Base-by-base conservation (phyloP, 2,888 invertebrate genomes). In the Sminthurides aquaticus region DNA sequence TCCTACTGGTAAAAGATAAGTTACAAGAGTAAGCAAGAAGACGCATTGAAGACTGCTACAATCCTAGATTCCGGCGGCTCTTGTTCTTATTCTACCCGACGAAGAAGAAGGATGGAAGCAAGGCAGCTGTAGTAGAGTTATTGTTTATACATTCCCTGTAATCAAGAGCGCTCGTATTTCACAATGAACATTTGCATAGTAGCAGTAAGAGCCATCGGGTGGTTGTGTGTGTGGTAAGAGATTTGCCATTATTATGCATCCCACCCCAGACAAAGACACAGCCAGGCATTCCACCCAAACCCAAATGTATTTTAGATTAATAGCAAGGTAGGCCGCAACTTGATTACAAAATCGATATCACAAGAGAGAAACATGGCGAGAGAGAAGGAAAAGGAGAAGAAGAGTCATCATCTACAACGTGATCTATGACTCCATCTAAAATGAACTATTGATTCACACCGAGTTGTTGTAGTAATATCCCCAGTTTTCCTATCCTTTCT, bases 281-380 rank as follows among this genome's bases (percentile, higher is more conserved):
- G 20, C 54, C n/a, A n/a, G 55, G 55, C 8, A 25, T 55, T 20
- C 18, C 24, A 34, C 8, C 15, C 43, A 15, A 34, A 64, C 58
- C 68, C 60, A 69, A 71, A 72, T 72, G 69, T 64, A 66, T 70
- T 72, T 70, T 70, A 70, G 70, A 72, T 71, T 71, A 70, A 69
- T 70, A 70, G 57, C 62, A 68, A 65, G 67, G 62, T 61, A 68
- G 62, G 59, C 62, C 63, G 49, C 59, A 63, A 69, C 64, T 69
- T 72, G 72, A 72, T 72, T 72, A 72, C 72, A 72, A 72, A 72
- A 72, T 72, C 72, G 65, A 72, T 72, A 71, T 52, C 64, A 49
- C n/a, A n/a, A n/a, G n/a, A n/a, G n/a, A n/a, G n/a, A n/a, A n/a
- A n/a, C n/a, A n/a, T n/a, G n/a, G n/a, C n/a, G n/a, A n/a, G n/a